A percentile compares a stretch with the other conserved stretches of the same genome.
Evolutionary conservation across 2,888 invertebrate species (phyloP).

Genomic region (Andrena dorsata): DNA sequence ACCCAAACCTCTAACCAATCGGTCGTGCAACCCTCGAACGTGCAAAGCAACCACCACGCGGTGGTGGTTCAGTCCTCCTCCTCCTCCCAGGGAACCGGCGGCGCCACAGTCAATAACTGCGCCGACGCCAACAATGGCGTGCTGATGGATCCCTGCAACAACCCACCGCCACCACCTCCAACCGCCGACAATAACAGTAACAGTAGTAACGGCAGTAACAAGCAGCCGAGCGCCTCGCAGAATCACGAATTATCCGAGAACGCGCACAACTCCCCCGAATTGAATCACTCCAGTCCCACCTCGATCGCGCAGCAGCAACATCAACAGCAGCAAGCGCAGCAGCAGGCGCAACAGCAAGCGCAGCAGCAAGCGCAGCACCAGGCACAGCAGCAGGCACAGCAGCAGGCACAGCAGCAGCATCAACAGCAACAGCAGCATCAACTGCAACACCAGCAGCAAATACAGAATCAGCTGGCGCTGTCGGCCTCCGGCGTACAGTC

Average conservation of each 20-base stretch:
- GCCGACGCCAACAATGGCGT: constrained; percentile 80
- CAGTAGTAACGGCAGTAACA: constrained; percentile 71
- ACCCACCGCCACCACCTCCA: constrained; percentile 83
- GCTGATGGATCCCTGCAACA: constrained; percentile 83
- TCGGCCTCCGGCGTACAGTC: constrained; percentile 66
- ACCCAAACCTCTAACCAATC: constrained; percentile 85
- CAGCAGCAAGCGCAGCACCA: constrained; percentile 67
- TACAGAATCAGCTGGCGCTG: constrained; percentile 66
- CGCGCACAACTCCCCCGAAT: constrained; percentile 83
- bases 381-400: constrained; percentile 72
- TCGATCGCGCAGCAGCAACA: constrained; percentile 67
- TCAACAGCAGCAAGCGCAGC: constrained; percentile 83
- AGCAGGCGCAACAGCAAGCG: constrained; percentile 83
- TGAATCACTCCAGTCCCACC: constrained; percentile 81
- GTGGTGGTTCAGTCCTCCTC: constrained; percentile 75
- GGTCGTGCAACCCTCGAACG: constrained; percentile 78
- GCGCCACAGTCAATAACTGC: constrained; percentile 73
- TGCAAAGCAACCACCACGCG: constrained; percentile 74
- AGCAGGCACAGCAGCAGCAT: constrained; percentile 86
- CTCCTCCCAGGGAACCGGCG: constrained; percentile 75
- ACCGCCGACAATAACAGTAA: constrained; percentile 73
- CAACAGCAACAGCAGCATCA: constrained; percentile 79
- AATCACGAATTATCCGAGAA: constrained; percentile 81
- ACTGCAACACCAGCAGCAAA: constrained; percentile 85
- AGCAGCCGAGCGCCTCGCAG: constrained; percentile 73